A percentile compares a stretch with the other conserved stretches of the same genome.
These are phyloP conservation scores for Zonitis immaculata DNA, from an alignment of 2,888 invertebrate genomes.

Conservation along the genomic window DNA sequence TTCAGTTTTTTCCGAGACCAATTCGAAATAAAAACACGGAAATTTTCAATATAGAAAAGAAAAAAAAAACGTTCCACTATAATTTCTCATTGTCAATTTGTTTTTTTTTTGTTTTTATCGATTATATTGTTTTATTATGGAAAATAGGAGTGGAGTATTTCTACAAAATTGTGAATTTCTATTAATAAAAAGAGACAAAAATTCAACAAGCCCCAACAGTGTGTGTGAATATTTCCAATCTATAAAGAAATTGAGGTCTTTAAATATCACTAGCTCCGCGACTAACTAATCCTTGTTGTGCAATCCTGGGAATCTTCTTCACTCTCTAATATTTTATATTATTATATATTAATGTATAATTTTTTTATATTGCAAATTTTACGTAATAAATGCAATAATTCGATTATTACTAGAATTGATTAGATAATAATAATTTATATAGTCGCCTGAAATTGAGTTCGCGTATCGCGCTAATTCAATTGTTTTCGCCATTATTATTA, in stretches of 20 bases:
- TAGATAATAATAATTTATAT: too few relatives aligned
- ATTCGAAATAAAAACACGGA: neutral
- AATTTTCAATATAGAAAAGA: too few relatives aligned
- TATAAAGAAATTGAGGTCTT: slow-evolving; percentile 22
- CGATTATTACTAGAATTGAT: too few relatives aligned
- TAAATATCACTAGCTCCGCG: slow-evolving; percentile 33
- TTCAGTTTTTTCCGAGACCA: neutral
- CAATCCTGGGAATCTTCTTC: slow-evolving; percentile 27
- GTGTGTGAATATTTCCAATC: neutral
- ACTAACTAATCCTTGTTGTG: slow-evolving; percentile 20
- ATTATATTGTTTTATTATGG: too few relatives aligned
- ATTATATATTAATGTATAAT: slow-evolving; percentile 11
- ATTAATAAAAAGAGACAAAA: neutral
- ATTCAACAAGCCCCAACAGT: neutral
- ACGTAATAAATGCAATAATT: neutral
- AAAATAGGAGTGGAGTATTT: too few relatives aligned
- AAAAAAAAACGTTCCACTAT: too few relatives aligned
- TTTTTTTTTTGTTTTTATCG: too few relatives aligned
- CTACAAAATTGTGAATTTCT: too few relatives aligned
- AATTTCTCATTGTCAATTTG: too few relatives aligned
- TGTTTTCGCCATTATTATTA: too few relatives aligned
- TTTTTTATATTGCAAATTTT: slow-evolving; percentile 17
- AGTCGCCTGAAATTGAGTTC: too few relatives aligned
- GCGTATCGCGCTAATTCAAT: too few relatives aligned
- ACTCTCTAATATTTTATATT: slow-evolving; percentile 18